Evolutionary conservation across 2,113 vertebrate species (phyloP), one percentile per base, ranked within the genome.

Genomic region (Hydrochoerus hydrochaeris): DNA sequence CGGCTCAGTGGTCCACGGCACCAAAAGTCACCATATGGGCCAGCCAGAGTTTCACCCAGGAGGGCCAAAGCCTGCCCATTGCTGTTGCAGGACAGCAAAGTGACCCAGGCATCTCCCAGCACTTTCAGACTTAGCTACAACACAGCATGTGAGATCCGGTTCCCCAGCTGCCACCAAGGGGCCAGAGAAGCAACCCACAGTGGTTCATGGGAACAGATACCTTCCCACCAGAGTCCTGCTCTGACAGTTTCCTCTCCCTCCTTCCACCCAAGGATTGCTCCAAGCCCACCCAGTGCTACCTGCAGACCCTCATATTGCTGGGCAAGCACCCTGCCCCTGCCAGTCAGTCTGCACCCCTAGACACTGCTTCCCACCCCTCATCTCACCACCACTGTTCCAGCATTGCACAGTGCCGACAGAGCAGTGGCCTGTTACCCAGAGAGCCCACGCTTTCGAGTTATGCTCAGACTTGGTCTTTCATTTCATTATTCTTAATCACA

Each of bases 401-500:
- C 63, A 35, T 7, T 44, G 46, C 38, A 30, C 20, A 32, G 49
- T 88, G 28, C 85, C 90, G 89, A 35, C 44, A 57, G 88, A 95
- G 65, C 49, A 49, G 11, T 38, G 35, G 46, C n/a, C 41, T 62
- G 20, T 57, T 89, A 94, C 44, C 80, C 24, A 86, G 17, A 87
- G 35, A 91, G 82, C 28, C 46, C 38, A 83, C 44, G 32, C 35
- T 91, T 91, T 71, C 84, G 75, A 19, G 20, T 75, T 83, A 84
- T 24, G 28, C 49, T 87, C 88, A 44, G 19, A 67, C 8, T 52
- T 58, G 44, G 28, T 77, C 41, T 41, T 73, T 77, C 63, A 49
- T 54, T 93, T 95, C n/a, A 38, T 41, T 41, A 69, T 77, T 89
- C 73, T 84, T 85, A 88, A 85, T 80, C 46, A 67, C 71, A 11